These are phyloP conservation scores for Danionella dracula DNA, from an alignment of 2,797 vertebrate species.

Conservation along the genomic window DNA sequence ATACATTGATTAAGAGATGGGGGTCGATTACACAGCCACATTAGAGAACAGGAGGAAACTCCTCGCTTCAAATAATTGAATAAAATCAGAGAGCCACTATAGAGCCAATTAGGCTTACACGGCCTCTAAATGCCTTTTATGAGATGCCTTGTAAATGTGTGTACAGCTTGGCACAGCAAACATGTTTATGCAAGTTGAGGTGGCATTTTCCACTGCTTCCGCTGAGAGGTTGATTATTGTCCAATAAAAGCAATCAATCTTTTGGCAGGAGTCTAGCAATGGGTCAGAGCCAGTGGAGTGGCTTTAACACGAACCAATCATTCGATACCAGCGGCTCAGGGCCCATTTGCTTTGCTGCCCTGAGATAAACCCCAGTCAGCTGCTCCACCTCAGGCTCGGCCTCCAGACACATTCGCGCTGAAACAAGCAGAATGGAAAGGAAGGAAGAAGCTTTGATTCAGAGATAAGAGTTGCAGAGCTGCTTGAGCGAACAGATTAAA, in stretches of 20 bases:
- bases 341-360: slow-evolving; percentile 13
- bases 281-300: slow-evolving; percentile 17
- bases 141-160: slow-evolving; percentile 43
- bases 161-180: slow-evolving; percentile 39
- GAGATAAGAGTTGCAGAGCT: neutral
- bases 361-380: slow-evolving; percentile 22
- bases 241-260: slow-evolving; percentile 67
- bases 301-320: slow-evolving; percentile 13
- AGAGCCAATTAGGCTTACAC: neutral
- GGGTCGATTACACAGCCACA: slow-evolving; percentile 44
- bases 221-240: slow-evolving; percentile 54
- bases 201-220: slow-evolving; percentile 48
- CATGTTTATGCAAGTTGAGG: slow-evolving; percentile 55
- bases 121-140: slow-evolving; percentile 35
- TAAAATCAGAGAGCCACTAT: neutral
- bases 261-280: slow-evolving; percentile 45
- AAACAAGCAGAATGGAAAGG: slow-evolving; percentile 15
- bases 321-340: slow-evolving; percentile 20
- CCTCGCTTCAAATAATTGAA: neutral
- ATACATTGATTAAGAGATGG: slow-evolving; percentile 59
- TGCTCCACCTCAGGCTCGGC: slow-evolving; percentile 19
- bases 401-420: neutral
- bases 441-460: neutral
- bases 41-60: neutral
- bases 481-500: neutral